These are phyloP conservation scores for Hyposoter dolosus DNA, from an alignment of 2,888 invertebrate genomes.

Conservation along the genomic window DNA sequence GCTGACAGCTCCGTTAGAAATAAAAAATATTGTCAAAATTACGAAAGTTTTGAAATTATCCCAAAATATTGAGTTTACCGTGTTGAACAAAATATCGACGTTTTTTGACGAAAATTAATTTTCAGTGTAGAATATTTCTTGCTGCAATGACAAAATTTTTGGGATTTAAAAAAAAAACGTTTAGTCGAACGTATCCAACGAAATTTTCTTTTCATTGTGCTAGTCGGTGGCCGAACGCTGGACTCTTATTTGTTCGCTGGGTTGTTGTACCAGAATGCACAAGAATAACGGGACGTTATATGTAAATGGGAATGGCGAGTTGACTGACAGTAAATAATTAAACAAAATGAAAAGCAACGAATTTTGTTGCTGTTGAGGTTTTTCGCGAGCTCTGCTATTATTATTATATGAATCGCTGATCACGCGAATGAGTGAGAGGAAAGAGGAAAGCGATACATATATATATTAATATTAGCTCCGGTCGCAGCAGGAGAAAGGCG, in stretches of 20 bases:
- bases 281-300: slow-evolving; percentile 7
- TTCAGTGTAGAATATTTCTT: too few relatives aligned
- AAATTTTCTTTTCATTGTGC: too few relatives aligned
- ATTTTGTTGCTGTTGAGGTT: not conserved
- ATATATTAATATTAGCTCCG: not conserved
- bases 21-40: too few relatives aligned
- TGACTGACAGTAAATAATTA: not conserved
- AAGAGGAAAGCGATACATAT: not conserved
- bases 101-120: too few relatives aligned
- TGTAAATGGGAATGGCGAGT: not conserved
- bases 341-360: not conserved
- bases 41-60: too few relatives aligned
- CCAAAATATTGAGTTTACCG: too few relatives aligned
- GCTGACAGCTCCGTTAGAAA: too few relatives aligned
- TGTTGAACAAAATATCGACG: too few relatives aligned
- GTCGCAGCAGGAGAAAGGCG: slow-evolving; percentile 4
- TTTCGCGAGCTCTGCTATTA: not conserved
- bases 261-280: not conserved
- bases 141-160: too few relatives aligned
- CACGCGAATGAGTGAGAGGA: not conserved
- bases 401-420: not conserved
- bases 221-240: not conserved
- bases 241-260: not conserved
- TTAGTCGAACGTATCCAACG: too few relatives aligned
- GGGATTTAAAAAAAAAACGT: too few relatives aligned